A percentile compares a stretch with the other conserved stretches of the same genome.
Evolutionary conservation across 2,888 invertebrate genomes (phyloP).

Genomic region (Griposia aprilina): DNA sequence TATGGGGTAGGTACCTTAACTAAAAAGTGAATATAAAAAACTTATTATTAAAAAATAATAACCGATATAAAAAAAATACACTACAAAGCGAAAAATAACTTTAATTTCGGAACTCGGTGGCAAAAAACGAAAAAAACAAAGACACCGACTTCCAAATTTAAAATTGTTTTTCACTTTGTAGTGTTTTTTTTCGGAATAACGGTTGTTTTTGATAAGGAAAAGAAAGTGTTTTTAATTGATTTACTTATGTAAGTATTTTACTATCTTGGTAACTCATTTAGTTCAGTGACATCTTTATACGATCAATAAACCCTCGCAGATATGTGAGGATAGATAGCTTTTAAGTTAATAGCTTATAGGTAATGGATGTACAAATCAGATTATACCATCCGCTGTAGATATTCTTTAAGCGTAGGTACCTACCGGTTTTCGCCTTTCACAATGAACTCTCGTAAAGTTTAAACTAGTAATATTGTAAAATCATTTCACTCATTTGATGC

Average conservation of each 20-base stretch:
- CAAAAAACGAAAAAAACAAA: too few relatives aligned
- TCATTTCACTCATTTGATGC: not conserved
- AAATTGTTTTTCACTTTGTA: too few relatives aligned
- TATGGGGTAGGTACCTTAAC: too few relatives aligned
- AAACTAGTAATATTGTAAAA: slow-evolving; percentile 16
- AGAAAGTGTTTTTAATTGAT: slow-evolving; percentile 5
- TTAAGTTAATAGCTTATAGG: not conserved
- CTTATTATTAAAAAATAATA: too few relatives aligned
- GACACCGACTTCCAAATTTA: too few relatives aligned
- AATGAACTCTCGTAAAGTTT: not conserved
- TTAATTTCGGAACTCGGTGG: too few relatives aligned
- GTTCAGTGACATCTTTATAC: slow-evolving; percentile 29
- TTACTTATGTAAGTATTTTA: not conserved
- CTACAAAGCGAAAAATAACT: too few relatives aligned
- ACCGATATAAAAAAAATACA: too few relatives aligned
- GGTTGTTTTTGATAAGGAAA: not conserved
- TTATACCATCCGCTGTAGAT: not conserved
- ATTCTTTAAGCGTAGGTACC: not conserved
- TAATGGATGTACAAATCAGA: slow-evolving; percentile 3
- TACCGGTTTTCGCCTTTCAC: slow-evolving; percentile 23
- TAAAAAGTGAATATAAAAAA: too few relatives aligned
- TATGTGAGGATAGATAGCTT: not conserved
- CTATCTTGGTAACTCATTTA: slow-evolving; percentile 3
- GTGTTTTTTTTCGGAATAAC: too few relatives aligned
- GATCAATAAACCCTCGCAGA: slow-evolving; percentile 7